A percentile compares a stretch with the other conserved stretches of the same genome.
Evolutionary conservation across 2,797 vertebrate genomes (phyloP).

Genomic region (Avahi laniger): DNA sequence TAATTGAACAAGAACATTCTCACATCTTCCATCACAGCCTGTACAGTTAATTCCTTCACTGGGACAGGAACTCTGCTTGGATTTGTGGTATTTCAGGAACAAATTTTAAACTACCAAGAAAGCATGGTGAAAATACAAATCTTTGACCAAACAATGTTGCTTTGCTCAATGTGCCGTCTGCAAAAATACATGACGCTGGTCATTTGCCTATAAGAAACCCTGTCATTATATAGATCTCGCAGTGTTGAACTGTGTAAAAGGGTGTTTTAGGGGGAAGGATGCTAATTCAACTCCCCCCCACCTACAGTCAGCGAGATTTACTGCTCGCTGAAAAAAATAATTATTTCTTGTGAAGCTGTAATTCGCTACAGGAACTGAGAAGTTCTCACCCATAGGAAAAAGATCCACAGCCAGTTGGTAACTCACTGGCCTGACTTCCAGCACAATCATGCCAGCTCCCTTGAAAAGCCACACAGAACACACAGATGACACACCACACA

Average conservation of each 20-base stretch:
- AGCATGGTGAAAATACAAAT: neutral
- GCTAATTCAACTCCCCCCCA: neutral
- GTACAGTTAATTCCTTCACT: neutral
- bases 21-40: neutral
- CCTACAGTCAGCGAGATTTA: slow-evolving; percentile 31
- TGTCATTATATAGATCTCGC: neutral
- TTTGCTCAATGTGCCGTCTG: neutral
- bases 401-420: slow-evolving; percentile 17
- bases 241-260: neutral
- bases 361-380: slow-evolving; percentile 60
- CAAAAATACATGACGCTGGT: neutral
- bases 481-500: slow-evolving; percentile 60
- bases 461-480: slow-evolving; percentile 48
- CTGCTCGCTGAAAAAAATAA: slow-evolving; percentile 34
- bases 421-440: slow-evolving; percentile 34
- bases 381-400: slow-evolving; percentile 33
- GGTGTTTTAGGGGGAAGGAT: neutral
- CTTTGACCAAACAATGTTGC: neutral
- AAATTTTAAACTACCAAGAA: neutral
- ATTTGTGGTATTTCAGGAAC: neutral
- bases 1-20: neutral
- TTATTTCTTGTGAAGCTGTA: slow-evolving; percentile 46
- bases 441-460: slow-evolving; percentile 38
- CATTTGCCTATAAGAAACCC: neutral
- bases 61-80: neutral